phyloP scores from a whole-genome alignment of 2,888 invertebrate genomes.

The Rhamphomyia laevipes region DNA sequence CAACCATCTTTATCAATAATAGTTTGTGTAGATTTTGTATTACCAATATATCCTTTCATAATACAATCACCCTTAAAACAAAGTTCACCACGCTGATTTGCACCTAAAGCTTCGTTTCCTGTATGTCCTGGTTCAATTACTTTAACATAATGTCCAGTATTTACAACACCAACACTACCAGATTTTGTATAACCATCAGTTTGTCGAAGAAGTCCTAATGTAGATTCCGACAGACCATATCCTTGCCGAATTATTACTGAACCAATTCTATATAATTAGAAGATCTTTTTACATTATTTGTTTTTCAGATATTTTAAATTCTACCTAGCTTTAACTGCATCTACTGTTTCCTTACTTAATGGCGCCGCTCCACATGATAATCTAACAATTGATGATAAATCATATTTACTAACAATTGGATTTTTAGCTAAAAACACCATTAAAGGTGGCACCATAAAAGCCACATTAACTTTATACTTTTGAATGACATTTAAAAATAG shows the following conservation, averaged over 20 bases:
- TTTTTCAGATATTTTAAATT: not conserved
- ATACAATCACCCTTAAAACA: slow-evolving; percentile 70
- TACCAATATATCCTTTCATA: slow-evolving; percentile 76
- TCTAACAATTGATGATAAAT: slow-evolving; percentile 57
- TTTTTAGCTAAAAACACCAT: slow-evolving; percentile 73
- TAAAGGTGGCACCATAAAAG: slow-evolving; percentile 71
- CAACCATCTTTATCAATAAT: slow-evolving; percentile 61
- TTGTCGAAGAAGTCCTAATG: slow-evolving; percentile 44
- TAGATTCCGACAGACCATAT: slow-evolving; percentile 72
- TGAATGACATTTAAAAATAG: slow-evolving; percentile 57
- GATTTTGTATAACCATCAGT: slow-evolving; percentile 36
- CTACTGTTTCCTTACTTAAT: slow-evolving; percentile 57
- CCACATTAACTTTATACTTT: slow-evolving; percentile 47
- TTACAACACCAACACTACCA: slow-evolving; percentile 56
- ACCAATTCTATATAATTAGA: slow-evolving; percentile 28
- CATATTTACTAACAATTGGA: slow-evolving; percentile 62
- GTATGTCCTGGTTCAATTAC: slow-evolving; percentile 52
- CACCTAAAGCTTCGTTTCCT: slow-evolving; percentile 49
- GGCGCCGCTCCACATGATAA: slow-evolving; percentile 76
- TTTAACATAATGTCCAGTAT: slow-evolving; percentile 53
- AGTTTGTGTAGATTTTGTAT: slow-evolving; percentile 51
- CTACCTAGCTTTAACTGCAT: slow-evolving; percentile 37
- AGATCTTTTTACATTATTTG: no score
- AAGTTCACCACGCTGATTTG: slow-evolving; percentile 64
- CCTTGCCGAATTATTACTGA: slow-evolving; percentile 52